Conservation (phyloP, 2,113 vertebrate genomes). For the Rhabdomys dilectus region DNA sequence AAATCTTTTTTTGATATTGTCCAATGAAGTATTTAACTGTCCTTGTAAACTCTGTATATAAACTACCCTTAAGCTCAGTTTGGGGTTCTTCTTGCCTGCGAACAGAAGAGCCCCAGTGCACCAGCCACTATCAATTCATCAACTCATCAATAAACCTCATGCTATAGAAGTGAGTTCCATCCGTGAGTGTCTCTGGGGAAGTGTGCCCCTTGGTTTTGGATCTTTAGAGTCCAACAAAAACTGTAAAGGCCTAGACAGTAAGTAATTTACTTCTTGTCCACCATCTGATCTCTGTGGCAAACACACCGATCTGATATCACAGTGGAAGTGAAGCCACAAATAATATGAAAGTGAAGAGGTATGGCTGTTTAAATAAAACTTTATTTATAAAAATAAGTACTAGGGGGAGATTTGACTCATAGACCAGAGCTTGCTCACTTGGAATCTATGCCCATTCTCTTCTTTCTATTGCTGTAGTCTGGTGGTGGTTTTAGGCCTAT, state of each 20-base stretch:
- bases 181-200: no score
- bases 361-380: neutral
- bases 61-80: no score
- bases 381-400: constrained; percentile 4
- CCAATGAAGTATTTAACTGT: no score
- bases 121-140: no score
- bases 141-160: no score
- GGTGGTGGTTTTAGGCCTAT: neutral
- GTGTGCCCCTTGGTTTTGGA: no score
- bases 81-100: no score
- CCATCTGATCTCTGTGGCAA: neutral
- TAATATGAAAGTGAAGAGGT: neutral
- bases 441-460: neutral
- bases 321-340: neutral
- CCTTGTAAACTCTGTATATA: no score
- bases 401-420: neutral
- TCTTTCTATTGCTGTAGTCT: neutral
- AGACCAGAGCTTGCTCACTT: neutral
- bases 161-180: no score
- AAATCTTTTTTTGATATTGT: no score
- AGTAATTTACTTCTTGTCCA: neutral
- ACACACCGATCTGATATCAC: neutral
- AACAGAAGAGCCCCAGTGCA: no score
- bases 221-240: no score
- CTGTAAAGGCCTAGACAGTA: neutral